Base-by-base conservation (phyloP, 1,140 invertebrate species). In the Elymnias hypermnestra region DNA sequence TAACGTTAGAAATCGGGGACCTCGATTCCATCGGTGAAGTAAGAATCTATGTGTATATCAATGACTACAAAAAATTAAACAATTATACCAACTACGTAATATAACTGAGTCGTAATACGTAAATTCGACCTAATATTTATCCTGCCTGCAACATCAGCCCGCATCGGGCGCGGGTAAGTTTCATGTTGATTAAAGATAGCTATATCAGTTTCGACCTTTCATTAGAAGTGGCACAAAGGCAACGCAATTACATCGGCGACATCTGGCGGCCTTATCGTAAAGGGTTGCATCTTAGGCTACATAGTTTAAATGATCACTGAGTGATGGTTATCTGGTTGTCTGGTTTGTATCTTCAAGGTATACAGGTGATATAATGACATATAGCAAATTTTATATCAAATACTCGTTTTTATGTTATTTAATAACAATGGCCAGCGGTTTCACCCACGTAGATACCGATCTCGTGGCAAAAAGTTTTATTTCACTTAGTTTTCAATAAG, bases 121-220 rank as follows among this genome's bases (percentile, higher is more conserved):
- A 26, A 47, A 25, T 39, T 39, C 8, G 15, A 8, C 37, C 8
- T 14, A 46, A 35, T 17, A 9, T 28, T 21, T 15, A 36, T 40
- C 17, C 40, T 26, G 45, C 42, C 46, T 49, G 37, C 36, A 45
- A 50, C 46, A 44, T 29, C 18, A 35, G 36, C 72, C 78, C 76
- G 73, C 73, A 82, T 78, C 51, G 54, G 65, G 58, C n/a, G 57
- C 67, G 57, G 63, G 42, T 62, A 73, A 77, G 73, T 79, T 83
- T 74, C 49, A 58, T 63, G 64, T 76, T 78, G 81, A 82, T 84
- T 73, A 74, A 79, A 83, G 79, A 83, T 83, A 79, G 64, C 71
- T 71, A 79, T 78, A 81, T 84, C 77, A 81, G 73, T 77, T 75
- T 74, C 58, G 68, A 76, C 71, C 77, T 79, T 83, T 72, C 75